Percentiles rank a stretch among this genome's conserved stretches.
phyloP scores from a whole-genome alignment of 2,797 vertebrate species.

The Peromyscus nudipes region DNA sequence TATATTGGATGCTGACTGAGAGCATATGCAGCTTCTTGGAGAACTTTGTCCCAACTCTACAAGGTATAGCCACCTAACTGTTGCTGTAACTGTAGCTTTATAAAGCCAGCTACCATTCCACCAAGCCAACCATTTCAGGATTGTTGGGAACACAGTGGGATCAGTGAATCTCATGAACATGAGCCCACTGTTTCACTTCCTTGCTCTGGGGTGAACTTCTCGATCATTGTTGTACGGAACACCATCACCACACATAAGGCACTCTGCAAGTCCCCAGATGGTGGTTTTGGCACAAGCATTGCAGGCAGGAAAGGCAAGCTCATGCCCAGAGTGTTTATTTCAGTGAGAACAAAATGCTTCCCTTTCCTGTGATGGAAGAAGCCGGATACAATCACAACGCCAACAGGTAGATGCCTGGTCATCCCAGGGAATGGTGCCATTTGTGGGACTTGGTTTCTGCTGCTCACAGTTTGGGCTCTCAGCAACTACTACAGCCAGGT shows the following conservation, averaged over 20 bases:
- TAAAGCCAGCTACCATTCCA: background rate
- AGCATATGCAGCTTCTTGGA: background rate
- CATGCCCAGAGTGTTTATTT: constrained; percentile 11
- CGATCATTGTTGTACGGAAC: background rate
- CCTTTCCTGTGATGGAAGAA: background rate
- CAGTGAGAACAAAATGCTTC: constrained; percentile 9
- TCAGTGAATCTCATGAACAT: background rate
- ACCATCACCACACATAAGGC: background rate
- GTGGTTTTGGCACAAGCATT: background rate
- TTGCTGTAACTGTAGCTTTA: background rate
- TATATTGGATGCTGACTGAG: background rate
- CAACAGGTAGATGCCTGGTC: background rate
- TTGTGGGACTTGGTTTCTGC: background rate
- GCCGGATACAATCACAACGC: background rate
- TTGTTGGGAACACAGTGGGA: background rate
- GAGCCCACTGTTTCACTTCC: background rate
- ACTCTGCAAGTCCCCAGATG: constrained; percentile 29
- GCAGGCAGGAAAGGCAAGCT: background rate
- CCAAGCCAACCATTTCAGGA: background rate
- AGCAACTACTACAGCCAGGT: background rate
- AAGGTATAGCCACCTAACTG: background rate
- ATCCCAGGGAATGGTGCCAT: background rate
- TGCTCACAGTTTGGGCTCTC: background rate
- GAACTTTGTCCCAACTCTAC: background rate
- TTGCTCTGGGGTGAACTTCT: background rate